phyloP scores from a whole-genome alignment of 2,888 invertebrate species.

The Clunio marinus region DNA sequence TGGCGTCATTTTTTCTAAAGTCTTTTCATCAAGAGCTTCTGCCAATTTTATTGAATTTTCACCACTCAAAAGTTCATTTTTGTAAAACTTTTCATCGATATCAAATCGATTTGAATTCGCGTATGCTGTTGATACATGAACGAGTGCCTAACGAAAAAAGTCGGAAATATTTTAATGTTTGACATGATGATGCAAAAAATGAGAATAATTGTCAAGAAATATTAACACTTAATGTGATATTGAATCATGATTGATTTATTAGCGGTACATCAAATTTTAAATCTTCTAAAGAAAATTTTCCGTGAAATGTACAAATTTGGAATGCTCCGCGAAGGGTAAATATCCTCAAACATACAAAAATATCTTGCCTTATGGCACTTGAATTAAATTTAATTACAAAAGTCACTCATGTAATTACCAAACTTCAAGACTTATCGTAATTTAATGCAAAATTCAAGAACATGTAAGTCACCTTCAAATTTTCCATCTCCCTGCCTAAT shows the following conservation, averaged over 20 bases:
- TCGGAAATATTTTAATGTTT: conserved; percentile 27
- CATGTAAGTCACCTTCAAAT: conserved; percentile 58
- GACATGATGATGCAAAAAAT: neutral
- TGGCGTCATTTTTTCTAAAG: conserved; percentile 46
- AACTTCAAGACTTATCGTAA: neutral
- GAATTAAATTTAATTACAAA: neutral
- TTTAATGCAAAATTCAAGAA: neutral
- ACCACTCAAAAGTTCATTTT: conserved; percentile 47
- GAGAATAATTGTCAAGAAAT: too few relatives aligned
- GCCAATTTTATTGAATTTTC: conserved; percentile 47
- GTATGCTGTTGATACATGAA: conserved; percentile 68
- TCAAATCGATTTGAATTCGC: conserved; percentile 56
- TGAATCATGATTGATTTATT: too few relatives aligned
- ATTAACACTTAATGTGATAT: too few relatives aligned
- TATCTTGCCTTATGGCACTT: too few relatives aligned
- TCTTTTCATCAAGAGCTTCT: conserved; percentile 47
- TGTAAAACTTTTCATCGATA: conserved; percentile 51
- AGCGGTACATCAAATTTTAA: too few relatives aligned
- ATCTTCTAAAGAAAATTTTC: too few relatives aligned
- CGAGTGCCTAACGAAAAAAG: conserved; percentile 50
- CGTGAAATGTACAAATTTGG: too few relatives aligned
- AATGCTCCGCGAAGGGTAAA: too few relatives aligned
- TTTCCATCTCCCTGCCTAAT: conserved; percentile 60
- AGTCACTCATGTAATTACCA: neutral
- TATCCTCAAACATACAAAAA: too few relatives aligned